Base-by-base conservation (phyloP, 1,140 invertebrate genomes). In the Zaprionus ornatus region DNA sequence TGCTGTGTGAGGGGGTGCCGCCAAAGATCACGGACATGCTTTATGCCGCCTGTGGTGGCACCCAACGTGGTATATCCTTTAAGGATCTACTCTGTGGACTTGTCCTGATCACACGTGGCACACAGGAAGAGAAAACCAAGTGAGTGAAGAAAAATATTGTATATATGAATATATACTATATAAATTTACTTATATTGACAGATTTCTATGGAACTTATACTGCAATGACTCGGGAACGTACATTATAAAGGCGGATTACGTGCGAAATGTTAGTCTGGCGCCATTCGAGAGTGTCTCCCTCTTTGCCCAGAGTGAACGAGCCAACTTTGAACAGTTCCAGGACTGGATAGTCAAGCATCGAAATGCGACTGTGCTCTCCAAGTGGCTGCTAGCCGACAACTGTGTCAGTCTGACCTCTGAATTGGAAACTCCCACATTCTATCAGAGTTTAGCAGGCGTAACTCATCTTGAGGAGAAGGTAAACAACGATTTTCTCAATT, bases 371-470 rank as follows among this genome's bases (percentile, higher is more conserved):
- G 95, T 97, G 2, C 93, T 98, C 3, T 97, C 96, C 19, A 95
- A 95, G 82, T 98, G 97, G 97, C 92, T 98, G 29, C 91, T 98
- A 13, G 93, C 94, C 17, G 96, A 97, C 75, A 94, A 94, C 10
- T 94, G 94, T 78, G 94, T 96, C 12, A 95, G 95, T 50, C 93
- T 97, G 0, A 95, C 95, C 17, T 96, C 96, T 68, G 97, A 98
- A 84, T 93, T 96, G 79, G 97, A 98, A 90, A 97, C 97, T 15
- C 97, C 97, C 3, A 98, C 97, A 1, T 98, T 98, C 90, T 98
- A 98, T 91, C 97, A 98, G 92, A 98, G 97, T 25, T 93, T 98
- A 19, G 97, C 97, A 67, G 97, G 97, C 35, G 97, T 98, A 17
- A 98, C 97, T 59, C 97, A 98, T 93, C 91, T 95, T 13, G 95